phyloP scores from a whole-genome alignment of 2,113 vertebrate genomes.

The Paracanthobrama guichenoti region DNA sequence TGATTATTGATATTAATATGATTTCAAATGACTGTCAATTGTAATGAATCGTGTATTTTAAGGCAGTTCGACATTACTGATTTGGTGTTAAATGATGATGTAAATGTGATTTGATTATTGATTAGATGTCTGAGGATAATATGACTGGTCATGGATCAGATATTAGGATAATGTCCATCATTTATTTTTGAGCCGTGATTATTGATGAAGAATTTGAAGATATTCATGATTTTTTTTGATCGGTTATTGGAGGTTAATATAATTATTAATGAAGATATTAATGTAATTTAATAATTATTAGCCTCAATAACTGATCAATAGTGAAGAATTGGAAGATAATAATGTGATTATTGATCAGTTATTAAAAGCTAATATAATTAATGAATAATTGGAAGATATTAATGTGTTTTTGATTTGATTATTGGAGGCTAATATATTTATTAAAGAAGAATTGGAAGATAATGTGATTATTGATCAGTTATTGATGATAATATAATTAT shows the following conservation, averaged over 20 bases:
- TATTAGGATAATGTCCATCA: not conserved
- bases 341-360: too few species aligned
- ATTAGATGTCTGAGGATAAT: constrained; percentile 3
- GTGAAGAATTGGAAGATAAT: not conserved
- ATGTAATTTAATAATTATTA: too few species aligned
- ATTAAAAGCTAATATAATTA: too few species aligned
- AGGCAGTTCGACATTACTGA: not conserved
- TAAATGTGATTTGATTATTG: not conserved
- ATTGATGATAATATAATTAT: not conserved
- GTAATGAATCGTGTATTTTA: not conserved
- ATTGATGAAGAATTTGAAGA: not conserved
- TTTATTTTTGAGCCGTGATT: not conserved
- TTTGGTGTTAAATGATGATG: not conserved
- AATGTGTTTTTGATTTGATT: not conserved
- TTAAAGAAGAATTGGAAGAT: not conserved
- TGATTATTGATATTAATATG: not conserved
- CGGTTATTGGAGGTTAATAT: not conserved
- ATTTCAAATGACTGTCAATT: not conserved
- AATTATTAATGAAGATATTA: not conserved
- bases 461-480: not conserved
- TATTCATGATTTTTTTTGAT: not conserved
- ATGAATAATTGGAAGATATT: not conserved
- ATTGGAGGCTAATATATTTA: not conserved
- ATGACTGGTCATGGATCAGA: not conserved
- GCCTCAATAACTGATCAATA: too few species aligned